Evolutionary conservation across 2,113 vertebrate genomes (phyloP).

Genomic region (Oceanites oceanicus): DNA sequence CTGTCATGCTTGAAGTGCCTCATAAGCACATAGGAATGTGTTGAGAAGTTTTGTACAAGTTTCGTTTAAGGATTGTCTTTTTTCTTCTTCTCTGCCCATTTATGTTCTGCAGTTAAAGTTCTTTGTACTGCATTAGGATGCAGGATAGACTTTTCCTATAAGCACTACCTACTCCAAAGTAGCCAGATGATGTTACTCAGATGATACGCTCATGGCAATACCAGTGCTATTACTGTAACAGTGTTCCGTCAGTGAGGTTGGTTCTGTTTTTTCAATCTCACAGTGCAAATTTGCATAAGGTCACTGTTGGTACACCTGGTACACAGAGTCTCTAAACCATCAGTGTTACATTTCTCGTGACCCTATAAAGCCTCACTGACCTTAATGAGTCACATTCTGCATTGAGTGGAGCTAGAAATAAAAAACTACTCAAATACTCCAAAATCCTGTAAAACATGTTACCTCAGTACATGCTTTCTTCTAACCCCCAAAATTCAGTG

Average conservation of each 20-base stretch:
- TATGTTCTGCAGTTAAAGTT: background rate
- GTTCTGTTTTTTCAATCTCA: background rate
- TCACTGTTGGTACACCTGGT: background rate
- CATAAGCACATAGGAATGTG: background rate
- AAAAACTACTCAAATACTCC: background rate
- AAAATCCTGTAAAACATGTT: background rate
- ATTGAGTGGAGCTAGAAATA: background rate
- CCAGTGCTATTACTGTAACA: background rate
- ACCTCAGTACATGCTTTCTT: background rate
- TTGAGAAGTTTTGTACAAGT: background rate
- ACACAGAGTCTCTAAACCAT: background rate
- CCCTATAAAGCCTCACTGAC: background rate
- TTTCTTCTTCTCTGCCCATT: background rate
- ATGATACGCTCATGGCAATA: background rate
- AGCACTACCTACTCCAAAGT: background rate
- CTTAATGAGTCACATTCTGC: background rate
- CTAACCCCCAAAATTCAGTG: background rate
- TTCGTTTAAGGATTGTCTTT: background rate
- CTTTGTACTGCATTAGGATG: background rate
- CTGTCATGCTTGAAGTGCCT: background rate
- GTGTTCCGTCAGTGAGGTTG: background rate
- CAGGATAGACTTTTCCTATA: background rate
- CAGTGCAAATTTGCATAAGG: background rate
- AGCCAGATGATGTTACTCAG: background rate
- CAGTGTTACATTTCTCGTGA: background rate